phyloP scores from a whole-genome alignment of 2,888 invertebrate genomes.

The Acanthosepion lycidas region DNA sequence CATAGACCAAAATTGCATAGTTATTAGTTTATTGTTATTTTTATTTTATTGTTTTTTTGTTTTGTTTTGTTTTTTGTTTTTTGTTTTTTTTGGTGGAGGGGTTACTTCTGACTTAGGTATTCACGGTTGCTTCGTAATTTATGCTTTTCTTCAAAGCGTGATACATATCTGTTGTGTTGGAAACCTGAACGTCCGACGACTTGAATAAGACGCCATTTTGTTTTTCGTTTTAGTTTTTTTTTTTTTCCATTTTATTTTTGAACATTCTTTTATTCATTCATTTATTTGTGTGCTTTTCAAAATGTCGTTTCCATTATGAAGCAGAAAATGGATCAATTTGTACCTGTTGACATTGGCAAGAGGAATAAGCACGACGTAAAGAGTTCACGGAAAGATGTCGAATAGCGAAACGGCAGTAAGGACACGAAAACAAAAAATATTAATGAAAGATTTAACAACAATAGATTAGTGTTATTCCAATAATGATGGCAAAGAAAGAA shows the following conservation, averaged over 20 bases:
- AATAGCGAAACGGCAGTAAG: too few species aligned
- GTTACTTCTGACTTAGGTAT: neutral
- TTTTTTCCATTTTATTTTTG: neutral
- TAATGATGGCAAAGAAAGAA: too few species aligned
- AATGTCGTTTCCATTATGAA: neutral
- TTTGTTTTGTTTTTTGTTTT: too few species aligned
- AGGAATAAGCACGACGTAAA: too few species aligned
- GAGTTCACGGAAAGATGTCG: too few species aligned
- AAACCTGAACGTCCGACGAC: neutral
- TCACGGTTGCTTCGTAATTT: neutral
- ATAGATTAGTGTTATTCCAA: too few species aligned
- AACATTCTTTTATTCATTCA: too few species aligned
- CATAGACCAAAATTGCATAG: neutral
- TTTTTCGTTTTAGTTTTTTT: neutral
- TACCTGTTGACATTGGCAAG: neutral
- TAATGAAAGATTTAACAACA: too few species aligned
- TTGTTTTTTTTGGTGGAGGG: too few species aligned
- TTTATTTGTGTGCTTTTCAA: too few species aligned
- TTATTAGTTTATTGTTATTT: neutral
- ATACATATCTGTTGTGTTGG: neutral
- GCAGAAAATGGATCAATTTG: neutral
- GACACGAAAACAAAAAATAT: too few species aligned
- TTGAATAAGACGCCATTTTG: neutral
- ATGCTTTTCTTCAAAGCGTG: neutral
- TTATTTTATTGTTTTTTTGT: too few species aligned